Evolutionary conservation across 2,113 vertebrate genomes (phyloP).

Genomic region (Mirza zaza): DNA sequence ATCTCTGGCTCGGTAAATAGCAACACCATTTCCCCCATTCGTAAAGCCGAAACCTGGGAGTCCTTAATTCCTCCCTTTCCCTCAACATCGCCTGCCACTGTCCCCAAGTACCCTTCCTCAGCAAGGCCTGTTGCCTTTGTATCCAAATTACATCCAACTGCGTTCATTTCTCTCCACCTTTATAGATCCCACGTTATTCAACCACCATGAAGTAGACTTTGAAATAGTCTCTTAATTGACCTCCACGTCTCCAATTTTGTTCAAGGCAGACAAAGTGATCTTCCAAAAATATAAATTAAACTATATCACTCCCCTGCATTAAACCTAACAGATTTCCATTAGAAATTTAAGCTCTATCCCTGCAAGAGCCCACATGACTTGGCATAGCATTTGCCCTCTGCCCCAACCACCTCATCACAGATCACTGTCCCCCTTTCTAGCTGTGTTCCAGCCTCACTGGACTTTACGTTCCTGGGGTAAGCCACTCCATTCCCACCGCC

Average conservation of each 20-base stretch:
- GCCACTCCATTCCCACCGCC: neutral
- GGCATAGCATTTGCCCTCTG: no score
- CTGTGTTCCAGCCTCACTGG: neutral
- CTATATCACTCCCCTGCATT: neutral
- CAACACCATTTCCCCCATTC: neutral
- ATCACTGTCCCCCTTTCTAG: neutral
- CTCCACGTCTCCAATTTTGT: neutral
- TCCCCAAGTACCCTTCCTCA: neutral
- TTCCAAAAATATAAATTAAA: conserved; percentile 30
- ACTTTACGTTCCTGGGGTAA: neutral
- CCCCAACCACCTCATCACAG: neutral
- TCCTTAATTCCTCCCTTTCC: neutral
- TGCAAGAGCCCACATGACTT: neutral
- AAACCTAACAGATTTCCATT: neutral
- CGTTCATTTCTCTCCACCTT: neutral
- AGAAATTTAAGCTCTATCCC: neutral
- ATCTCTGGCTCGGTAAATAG: neutral
- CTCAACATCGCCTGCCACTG: neutral
- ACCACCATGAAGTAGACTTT: neutral
- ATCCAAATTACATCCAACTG: neutral
- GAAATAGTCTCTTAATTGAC: neutral
- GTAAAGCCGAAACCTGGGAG: neutral
- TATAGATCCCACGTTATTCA: neutral
- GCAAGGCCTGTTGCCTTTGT: neutral
- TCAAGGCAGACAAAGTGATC: neutral